Base-by-base conservation (phyloP, 1,140 invertebrate genomes). In the Aphaenogaster floridana region DNA sequence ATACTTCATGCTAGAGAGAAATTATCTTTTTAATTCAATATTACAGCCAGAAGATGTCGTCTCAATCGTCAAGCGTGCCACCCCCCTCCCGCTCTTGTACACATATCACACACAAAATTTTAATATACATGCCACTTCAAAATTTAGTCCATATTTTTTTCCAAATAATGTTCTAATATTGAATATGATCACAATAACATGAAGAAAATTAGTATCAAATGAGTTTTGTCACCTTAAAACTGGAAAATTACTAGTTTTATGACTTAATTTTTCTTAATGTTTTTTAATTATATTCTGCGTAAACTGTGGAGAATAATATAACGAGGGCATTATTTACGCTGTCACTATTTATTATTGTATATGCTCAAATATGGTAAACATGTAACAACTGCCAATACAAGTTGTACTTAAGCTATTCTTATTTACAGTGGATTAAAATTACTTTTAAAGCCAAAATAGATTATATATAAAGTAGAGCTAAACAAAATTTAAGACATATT, bases 351-450 rank as follows among this genome's bases (percentile, higher is more conserved):
- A 71, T 81, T 57, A 50, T 50, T 71, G 28, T 36, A 71, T 71
- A 71, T 54, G 79, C 13, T 71, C 66, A 81, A 68, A 45, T 68
- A 66, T 86, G 42, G 6, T 54, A 54, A 79, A 66, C 39, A 86
- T 79, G 13, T 79, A 86, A 86, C 76, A 86, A 78, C 21, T 52
- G 61, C 2, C 13, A 61, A 84, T 84, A 84, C 8, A 36, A 21
- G 54, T 63, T 17, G 52, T 57, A 79, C 48, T 77, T 85, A 85
- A 78, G 4, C 48, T 76, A 77, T 50, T 81, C 66, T 81, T 81
- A 81, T 81, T 81, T 81, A 81, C 79, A 81, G 17, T 77, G 11
- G 45, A 64, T 85, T 85, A 77, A 63, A 85, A 85, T 21, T 85
- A 77, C 17, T 54, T 42, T 66, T 78, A 78, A 79, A 78, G 50